Evolutionary conservation across 2,888 invertebrate genomes (phyloP).

Genomic region (Drosophila anomalata): DNA sequence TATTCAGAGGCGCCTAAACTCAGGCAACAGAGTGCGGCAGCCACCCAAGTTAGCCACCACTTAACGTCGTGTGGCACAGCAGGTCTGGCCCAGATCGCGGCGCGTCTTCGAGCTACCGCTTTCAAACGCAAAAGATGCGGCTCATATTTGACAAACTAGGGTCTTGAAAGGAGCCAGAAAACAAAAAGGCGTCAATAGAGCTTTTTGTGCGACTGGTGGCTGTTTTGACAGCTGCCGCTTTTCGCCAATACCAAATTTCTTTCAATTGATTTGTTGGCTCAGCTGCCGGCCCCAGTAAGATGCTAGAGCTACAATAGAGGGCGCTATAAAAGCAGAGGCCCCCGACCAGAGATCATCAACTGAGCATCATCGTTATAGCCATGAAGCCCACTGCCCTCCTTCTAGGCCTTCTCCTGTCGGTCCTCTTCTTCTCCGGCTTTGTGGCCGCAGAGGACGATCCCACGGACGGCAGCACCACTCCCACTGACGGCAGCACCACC

Average conservation of each 20-base stretch:
- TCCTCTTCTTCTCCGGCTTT: conserved; percentile 13
- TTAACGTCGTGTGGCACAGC: not conserved
- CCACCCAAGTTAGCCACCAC: conserved; percentile 6
- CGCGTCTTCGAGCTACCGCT: not conserved
- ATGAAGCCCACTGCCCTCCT: conserved; percentile 20
- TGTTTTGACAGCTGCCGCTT: conserved; percentile 20
- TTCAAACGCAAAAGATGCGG: conserved; percentile 9
- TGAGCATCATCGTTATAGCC: conserved; percentile 6
- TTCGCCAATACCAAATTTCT: conserved; percentile 6
- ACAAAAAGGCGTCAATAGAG: not conserved
- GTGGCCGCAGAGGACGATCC: conserved; percentile 6
- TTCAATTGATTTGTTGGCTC: conserved; percentile 30
- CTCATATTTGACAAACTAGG: conserved; percentile 9
- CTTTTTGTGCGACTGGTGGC: conserved; percentile 1
- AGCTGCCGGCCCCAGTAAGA: not conserved
- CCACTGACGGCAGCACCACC: conserved; percentile 10
- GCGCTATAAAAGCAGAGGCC: conserved; percentile 7
- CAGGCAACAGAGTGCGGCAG: not conserved
- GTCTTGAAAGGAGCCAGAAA: not conserved
- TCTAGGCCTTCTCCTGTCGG: conserved; percentile 27
- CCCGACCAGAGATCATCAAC: conserved; percentile 7
- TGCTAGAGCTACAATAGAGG: not conserved
- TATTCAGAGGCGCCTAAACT: conserved; percentile 7
- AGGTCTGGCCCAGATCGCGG: not conserved
- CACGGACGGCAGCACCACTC: conserved; percentile 18